Evolutionary conservation across 2,113 vertebrate genomes (phyloP).

Genomic region (Shinisaurus crocodilurus): DNA sequence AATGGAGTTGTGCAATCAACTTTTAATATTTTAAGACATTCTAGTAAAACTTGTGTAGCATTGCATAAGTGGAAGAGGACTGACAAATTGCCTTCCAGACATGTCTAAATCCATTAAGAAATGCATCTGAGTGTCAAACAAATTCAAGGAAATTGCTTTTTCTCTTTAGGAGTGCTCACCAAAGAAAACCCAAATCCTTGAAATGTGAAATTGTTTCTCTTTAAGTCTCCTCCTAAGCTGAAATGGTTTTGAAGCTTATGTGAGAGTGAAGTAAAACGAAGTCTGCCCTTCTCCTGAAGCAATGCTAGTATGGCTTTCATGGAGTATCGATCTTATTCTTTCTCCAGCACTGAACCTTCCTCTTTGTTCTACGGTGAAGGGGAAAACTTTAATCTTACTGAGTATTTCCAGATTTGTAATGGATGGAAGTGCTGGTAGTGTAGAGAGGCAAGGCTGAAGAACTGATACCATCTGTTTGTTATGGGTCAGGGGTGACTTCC

Average conservation of each 20-base stretch:
- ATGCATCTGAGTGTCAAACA: constrained; percentile 19
- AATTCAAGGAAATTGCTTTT: constrained; percentile 46
- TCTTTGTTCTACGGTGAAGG: constrained; percentile 86
- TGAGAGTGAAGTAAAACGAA: constrained; percentile 72
- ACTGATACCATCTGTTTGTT: constrained; percentile 88
- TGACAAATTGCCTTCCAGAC: neutral
- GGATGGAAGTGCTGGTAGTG: constrained; percentile 70
- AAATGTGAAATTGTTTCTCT: constrained; percentile 73
- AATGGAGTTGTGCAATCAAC: too few relatives aligned
- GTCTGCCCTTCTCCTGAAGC: constrained; percentile 60
- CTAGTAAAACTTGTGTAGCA: neutral
- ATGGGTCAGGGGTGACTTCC: constrained; percentile 83
- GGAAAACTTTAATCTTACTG: constrained; percentile 92
- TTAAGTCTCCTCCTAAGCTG: constrained; percentile 63
- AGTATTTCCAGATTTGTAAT: constrained; percentile 92
- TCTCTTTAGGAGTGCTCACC: constrained; percentile 71
- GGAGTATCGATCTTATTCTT: constrained; percentile 81
- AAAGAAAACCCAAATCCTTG: constrained; percentile 66
- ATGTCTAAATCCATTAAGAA: constrained; percentile 43
- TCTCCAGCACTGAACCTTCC: constrained; percentile 75
- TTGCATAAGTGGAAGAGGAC: too few relatives aligned
- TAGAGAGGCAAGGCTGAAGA: constrained; percentile 81
- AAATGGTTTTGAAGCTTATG: constrained; percentile 71
- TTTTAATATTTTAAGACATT: neutral
- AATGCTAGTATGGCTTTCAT: constrained; percentile 72